Evolutionary conservation across 2,113 vertebrate genomes (phyloP).

Genomic region (Misgurnus mizolepis): DNA sequence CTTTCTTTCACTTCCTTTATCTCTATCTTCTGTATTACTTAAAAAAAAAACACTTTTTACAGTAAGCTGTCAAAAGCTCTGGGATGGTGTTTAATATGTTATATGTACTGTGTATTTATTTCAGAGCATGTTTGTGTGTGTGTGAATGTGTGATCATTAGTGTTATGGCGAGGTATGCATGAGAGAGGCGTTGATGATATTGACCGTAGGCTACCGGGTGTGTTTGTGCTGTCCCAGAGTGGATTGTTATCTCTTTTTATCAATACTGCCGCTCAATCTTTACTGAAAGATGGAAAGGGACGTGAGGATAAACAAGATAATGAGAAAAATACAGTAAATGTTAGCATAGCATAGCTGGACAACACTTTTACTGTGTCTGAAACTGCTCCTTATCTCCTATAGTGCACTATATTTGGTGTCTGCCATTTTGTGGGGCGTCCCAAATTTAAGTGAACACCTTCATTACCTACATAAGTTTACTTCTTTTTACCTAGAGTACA

Average conservation of each 20-base stretch:
- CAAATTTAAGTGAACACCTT: no score
- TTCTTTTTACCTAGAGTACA: no score
- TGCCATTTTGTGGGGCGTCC: no score
- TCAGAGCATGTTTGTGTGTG: background rate
- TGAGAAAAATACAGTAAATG: background rate
- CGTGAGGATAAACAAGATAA: background rate
- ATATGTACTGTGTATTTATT: background rate
- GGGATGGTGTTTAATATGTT: slow-evolving; percentile 3
- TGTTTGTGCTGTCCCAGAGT: background rate
- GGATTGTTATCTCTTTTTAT: slow-evolving; percentile 20
- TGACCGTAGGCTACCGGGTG: background rate
- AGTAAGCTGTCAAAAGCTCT: background rate
- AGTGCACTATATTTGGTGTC: no score
- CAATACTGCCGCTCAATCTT: background rate
- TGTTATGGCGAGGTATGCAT: background rate
- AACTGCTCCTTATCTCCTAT: background rate
- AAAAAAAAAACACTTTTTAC: background rate
- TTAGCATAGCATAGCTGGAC: background rate
- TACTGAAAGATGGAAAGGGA: background rate
- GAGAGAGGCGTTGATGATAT: slow-evolving; percentile 9
- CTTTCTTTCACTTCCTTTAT: slow-evolving; percentile 49
- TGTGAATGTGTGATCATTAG: background rate
- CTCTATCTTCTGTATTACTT: slow-evolving; percentile 2
- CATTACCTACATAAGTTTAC: no score
- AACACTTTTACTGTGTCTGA: background rate